phyloP scores from a whole-genome alignment of 2,888 invertebrate genomes.

The Bellardia bayeri region DNA sequence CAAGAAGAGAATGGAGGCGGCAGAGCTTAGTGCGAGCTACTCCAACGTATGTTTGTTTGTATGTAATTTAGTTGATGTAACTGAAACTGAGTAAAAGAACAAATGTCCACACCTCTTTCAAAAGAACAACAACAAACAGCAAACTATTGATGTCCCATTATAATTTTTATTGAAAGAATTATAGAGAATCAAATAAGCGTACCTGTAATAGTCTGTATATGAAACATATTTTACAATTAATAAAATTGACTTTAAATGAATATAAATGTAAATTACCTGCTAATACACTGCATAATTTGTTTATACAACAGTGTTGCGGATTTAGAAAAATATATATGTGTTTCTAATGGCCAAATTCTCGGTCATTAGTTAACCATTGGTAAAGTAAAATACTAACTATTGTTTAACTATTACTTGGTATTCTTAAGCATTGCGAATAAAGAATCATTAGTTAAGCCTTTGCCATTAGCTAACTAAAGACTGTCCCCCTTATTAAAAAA shows the following conservation, averaged over 20 bases:
- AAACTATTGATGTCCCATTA: conserved; percentile 56
- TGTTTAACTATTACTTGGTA: too few species aligned
- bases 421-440: too few species aligned
- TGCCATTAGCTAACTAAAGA: too few species aligned
- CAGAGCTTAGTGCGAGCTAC: neutral
- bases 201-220: conserved; percentile 24
- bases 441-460: too few species aligned
- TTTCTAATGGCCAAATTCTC: too few species aligned
- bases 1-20: conserved; percentile 59
- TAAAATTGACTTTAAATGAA: conserved; percentile 32
- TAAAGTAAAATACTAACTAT: too few species aligned
- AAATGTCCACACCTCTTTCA: conserved; percentile 61
- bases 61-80: conserved; percentile 29
- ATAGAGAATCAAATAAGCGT: neutral
- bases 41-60: conserved; percentile 4
- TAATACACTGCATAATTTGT: too few species aligned
- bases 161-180: neutral
- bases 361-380: too few species aligned
- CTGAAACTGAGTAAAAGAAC: conserved; percentile 2
- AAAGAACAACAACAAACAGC: conserved; percentile 3
- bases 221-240: conserved; percentile 57
- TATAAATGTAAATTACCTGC: conserved; percentile 21
- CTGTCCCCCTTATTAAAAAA: too few species aligned
- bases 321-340: too few species aligned
- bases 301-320: too few species aligned